phyloP scores from a whole-genome alignment of 2,888 invertebrate species.

The Orchestes rusci region DNA sequence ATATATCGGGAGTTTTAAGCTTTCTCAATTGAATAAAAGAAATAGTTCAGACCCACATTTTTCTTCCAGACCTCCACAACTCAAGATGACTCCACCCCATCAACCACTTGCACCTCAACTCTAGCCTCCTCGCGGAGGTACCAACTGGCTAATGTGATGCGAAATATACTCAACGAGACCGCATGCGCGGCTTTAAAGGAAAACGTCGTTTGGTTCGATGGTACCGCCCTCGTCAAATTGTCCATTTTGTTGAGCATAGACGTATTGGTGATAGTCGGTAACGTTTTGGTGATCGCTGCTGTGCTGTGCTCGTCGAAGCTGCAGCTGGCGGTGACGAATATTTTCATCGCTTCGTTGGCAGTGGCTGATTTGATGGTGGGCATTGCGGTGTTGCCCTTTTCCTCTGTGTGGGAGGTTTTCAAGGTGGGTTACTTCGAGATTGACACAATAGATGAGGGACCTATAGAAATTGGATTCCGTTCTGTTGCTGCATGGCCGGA shows the following conservation, averaged over 20 bases:
- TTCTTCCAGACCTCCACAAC: too few relatives aligned
- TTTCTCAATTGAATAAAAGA: too few relatives aligned
- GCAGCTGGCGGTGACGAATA: constrained; percentile 83
- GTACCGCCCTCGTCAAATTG: constrained; percentile 67
- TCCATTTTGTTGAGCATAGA: constrained; percentile 76
- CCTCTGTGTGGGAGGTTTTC: constrained; percentile 89
- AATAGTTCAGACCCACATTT: too few relatives aligned
- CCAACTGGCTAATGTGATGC: constrained; percentile 48
- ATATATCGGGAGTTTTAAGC: too few relatives aligned
- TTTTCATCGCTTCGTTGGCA: constrained; percentile 94
- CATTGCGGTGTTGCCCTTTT: constrained; percentile 90
- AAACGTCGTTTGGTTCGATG: constrained; percentile 76
- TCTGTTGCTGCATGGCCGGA: too few relatives aligned
- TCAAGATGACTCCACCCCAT: too few relatives aligned
- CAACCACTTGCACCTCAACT: too few relatives aligned
- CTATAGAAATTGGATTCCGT: too few relatives aligned
- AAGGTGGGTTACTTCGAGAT: constrained; percentile 57
- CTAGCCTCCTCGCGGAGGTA: too few relatives aligned
- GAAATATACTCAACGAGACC: constrained; percentile 69
- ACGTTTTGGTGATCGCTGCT: constrained; percentile 87
- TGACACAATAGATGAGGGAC: too few relatives aligned
- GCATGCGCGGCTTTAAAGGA: constrained; percentile 76
- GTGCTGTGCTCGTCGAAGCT: constrained; percentile 87
- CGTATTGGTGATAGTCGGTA: constrained; percentile 82
- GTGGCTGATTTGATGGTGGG: constrained; percentile 96